These are phyloP conservation scores for Pheucticus melanocephalus DNA, from an alignment of 2,113 vertebrate genomes.

Conservation along the genomic window DNA sequence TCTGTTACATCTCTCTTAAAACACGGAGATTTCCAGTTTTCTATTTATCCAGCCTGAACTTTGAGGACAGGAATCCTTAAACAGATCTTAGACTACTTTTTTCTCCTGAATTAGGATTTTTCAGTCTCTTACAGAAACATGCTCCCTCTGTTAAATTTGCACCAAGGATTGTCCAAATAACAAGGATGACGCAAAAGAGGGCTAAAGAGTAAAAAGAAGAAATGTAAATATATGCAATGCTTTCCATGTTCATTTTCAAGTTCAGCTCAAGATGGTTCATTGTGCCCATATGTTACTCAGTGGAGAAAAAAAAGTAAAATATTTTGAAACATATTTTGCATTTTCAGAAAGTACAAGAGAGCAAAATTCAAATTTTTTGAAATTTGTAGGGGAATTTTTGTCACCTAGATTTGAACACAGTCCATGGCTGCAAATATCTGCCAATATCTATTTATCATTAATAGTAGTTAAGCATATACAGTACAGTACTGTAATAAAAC, in stretches of 20 bases:
- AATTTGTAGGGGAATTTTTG: background rate
- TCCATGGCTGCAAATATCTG: background rate
- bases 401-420: background rate
- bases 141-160: background rate
- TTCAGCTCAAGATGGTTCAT: background rate
- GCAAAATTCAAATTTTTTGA: background rate
- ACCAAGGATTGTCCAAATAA: background rate
- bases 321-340: background rate
- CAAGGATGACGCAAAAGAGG: background rate
- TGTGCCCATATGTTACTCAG: background rate
- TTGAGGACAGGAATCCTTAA: background rate
- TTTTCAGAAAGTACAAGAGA: background rate
- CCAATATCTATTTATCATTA: background rate
- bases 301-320: background rate
- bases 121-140: background rate
- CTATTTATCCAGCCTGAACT: background rate
- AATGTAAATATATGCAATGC: background rate
- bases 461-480: background rate
- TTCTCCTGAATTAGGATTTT: background rate
- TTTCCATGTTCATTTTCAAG: background rate
- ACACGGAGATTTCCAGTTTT: background rate
- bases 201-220: background rate
- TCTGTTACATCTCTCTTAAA: background rate
- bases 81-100: background rate
- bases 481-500: background rate